Evolutionary conservation across 2,113 vertebrate species (phyloP).

Genomic region (Heterotilapia buettikoferi): DNA sequence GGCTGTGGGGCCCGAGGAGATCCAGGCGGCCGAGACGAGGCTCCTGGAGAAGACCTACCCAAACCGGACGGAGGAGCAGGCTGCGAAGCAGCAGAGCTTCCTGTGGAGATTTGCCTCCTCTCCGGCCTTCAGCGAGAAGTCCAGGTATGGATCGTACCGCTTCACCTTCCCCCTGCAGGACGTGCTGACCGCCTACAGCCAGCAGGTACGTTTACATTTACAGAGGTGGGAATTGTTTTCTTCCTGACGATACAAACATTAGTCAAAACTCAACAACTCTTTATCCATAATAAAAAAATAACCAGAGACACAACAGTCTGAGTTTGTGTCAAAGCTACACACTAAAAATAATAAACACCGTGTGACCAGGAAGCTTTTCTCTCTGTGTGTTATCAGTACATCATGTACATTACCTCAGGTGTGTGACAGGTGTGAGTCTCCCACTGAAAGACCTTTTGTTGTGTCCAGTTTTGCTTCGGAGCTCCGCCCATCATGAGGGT

Average conservation of each 20-base stretch:
- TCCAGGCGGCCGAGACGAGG: not conserved
- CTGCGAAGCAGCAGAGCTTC: not conserved
- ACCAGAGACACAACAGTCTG: not conserved
- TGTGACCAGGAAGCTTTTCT: not conserved
- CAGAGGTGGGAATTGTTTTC: not conserved
- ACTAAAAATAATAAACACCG: not conserved
- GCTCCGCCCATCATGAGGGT: not conserved
- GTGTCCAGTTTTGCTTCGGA: not conserved
- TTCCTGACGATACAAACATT: not conserved
- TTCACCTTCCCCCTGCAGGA: slow-evolving; percentile 26
- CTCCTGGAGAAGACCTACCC: not conserved
- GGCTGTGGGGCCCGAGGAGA: not conserved
- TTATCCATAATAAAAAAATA: not conserved
- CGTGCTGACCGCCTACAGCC: not conserved
- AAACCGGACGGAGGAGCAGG: not conserved
- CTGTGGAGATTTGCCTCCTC: not conserved
- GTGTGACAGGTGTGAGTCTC: not conserved
- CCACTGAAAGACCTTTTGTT: not conserved
- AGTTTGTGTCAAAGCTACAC: not conserved
- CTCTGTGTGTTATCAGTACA: not conserved
- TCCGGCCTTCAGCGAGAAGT: not conserved
- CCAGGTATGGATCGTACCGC: not conserved
- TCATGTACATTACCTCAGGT: not conserved
- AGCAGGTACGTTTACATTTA: not conserved
- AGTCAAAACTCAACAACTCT: not conserved